Conservation (phyloP, 2,888 invertebrate genomes). For the Mythimna ferrago region DNA sequence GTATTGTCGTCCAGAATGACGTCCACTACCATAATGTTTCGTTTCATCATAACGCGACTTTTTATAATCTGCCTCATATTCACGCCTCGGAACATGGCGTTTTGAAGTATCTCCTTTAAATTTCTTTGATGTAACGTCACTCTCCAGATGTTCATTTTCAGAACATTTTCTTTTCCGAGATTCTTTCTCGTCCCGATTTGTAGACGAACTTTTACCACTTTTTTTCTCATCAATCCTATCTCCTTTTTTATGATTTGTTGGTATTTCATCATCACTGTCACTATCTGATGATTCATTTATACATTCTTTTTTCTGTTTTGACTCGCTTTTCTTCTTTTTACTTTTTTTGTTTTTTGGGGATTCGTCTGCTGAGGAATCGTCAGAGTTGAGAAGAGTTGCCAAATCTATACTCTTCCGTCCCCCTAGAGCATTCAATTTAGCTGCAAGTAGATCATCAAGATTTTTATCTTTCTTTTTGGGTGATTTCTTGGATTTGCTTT, state of each 20-base stretch:
- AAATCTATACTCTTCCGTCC: conserved; percentile 81
- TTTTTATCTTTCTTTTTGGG: conserved; percentile 85
- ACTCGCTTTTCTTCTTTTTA: conserved; percentile 76
- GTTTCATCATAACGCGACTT: conserved; percentile 53
- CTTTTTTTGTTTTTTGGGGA: conserved; percentile 68
- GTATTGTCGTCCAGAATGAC: conserved; percentile 37
- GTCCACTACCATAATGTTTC: conserved; percentile 28
- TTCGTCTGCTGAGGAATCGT: conserved; percentile 78
- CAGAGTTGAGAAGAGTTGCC: conserved; percentile 80
- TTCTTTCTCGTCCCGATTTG: conserved; percentile 45
- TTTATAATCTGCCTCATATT: conserved; percentile 63
- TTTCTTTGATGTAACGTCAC: conserved; percentile 63
- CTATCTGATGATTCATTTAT: conserved; percentile 50
- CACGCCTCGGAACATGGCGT: conserved; percentile 4
- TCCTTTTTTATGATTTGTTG: conserved; percentile 51
- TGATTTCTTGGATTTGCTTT: conserved; percentile 88
- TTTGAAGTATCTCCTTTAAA: conserved; percentile 66
- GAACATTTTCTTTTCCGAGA: conserved; percentile 67
- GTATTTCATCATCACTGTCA: conserved; percentile 47
- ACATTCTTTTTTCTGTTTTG: conserved; percentile 67
- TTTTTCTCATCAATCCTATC: conserved; percentile 41
- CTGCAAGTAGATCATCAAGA: conserved; percentile 93
- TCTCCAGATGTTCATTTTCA: conserved; percentile 53
- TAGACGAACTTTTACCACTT: conserved; percentile 28
- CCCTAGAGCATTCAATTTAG: conserved; percentile 93